Percentiles rank a stretch among this genome's conserved stretches.
Conservation (phyloP, 2,797 vertebrate species). For the Gymnodraco acuticeps region DNA sequence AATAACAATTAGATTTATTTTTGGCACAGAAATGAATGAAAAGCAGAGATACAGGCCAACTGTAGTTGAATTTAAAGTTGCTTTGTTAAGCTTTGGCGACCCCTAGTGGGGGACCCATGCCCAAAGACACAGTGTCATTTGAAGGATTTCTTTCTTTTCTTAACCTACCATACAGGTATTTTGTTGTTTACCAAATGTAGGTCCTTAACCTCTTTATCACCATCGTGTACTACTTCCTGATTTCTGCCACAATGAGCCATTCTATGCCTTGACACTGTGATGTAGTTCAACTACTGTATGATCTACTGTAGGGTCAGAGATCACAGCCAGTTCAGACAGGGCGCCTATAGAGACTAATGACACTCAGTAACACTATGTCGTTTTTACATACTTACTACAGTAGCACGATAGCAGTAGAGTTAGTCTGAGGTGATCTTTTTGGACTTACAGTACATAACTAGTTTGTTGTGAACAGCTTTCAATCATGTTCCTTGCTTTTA, state of each 20-base stretch:
- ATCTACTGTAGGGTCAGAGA: constrained; percentile 45
- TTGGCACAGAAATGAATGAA: too few relatives aligned
- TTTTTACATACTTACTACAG: constrained; percentile 38
- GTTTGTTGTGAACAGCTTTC: constrained; percentile 21
- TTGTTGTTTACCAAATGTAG: constrained; percentile 27
- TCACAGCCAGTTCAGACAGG: constrained; percentile 55
- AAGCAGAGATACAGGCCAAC: too few relatives aligned
- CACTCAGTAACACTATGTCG: constrained; percentile 40
- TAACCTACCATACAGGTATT: constrained; percentile 30
- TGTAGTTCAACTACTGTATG: constrained; percentile 45
- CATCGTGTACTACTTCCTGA: constrained; percentile 62
- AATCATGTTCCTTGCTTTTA: constrained; percentile 35
- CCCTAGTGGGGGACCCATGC: too few relatives aligned
- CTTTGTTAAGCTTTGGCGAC: too few relatives aligned
- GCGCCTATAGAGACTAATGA: constrained; percentile 34
- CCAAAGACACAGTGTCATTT: constrained; percentile 5
- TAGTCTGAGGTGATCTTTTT: constrained; percentile 34
- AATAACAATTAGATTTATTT: too few relatives aligned
- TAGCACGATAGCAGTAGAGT: constrained; percentile 28
- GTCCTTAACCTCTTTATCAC: constrained; percentile 31
- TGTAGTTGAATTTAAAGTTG: too few relatives aligned
- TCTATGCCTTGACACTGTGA: constrained; percentile 77
- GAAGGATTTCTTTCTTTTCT: not conserved
- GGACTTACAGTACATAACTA: not conserved
- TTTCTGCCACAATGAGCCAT: constrained; percentile 77